Evolutionary conservation across 92 coral and sea anemone species (phyloP).

Genomic region (Micromussa lordhowensis): DNA sequence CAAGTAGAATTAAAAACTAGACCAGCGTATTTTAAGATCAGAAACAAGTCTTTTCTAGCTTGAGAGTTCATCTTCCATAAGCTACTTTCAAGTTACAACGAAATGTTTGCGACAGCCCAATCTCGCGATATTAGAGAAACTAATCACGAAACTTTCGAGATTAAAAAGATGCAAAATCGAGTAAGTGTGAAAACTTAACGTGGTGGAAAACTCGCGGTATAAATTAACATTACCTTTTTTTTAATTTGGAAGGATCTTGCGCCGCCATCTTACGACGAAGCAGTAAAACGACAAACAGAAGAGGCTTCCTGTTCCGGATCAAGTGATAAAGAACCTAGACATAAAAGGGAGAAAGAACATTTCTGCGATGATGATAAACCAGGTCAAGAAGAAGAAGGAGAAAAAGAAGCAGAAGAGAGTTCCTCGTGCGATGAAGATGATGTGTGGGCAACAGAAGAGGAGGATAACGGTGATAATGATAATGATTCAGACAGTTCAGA

Average conservation of each 20-base stretch:
- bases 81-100: too few relatives aligned
- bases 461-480: neutral
- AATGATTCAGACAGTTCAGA: slow-evolving; percentile 43
- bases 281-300: slow-evolving; percentile 14
- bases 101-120: too few relatives aligned
- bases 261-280: slow-evolving; percentile 32
- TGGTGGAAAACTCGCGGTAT: too few relatives aligned
- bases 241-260: slow-evolving; percentile 1
- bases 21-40: too few relatives aligned
- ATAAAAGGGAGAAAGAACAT: slow-evolving; percentile 12
- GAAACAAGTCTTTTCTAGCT: too few relatives aligned
- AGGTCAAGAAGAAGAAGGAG: neutral
- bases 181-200: too few relatives aligned
- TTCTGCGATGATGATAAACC: neutral
- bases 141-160: too few relatives aligned
- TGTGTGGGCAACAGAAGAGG: slow-evolving; percentile 52
- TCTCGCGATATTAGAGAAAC: too few relatives aligned
- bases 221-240: neutral
- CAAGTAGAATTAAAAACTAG: too few relatives aligned
- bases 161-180: too few relatives aligned
- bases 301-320: slow-evolving; percentile 17
- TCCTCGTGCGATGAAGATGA: slow-evolving; percentile 41
- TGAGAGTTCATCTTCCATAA: too few relatives aligned
- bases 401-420: neutral
- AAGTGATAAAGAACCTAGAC: neutral